Base-by-base conservation (phyloP, 1,140 invertebrate species). In the Drosophila mojavensis region DNA sequence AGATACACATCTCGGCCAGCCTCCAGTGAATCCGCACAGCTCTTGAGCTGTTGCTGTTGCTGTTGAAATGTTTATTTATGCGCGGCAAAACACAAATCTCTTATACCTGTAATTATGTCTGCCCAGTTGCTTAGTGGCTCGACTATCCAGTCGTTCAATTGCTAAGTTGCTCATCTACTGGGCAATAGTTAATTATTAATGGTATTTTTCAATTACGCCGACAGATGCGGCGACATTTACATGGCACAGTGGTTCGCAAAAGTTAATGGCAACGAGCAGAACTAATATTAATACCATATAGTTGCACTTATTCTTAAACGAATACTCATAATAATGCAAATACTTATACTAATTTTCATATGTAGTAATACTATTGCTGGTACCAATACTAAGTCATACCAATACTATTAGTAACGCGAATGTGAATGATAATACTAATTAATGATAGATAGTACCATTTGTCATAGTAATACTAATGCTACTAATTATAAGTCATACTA, bases 141-240 rank as follows among this genome's bases (percentile, higher is more conserved):
- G 43, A 13, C 56, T 69, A 59, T 39, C 17, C 30, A 61, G 39
- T 51, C 36, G 10, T 4, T 39, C 36, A 39, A 39, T 11, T 39
- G 48, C 48, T 59, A 15, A 41, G 54, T 51, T 58, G 30, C 24
- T 50, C 17, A 59, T 26, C 20, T 58, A 60, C 24, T 39, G 28
- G 48, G 58, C 70, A 84, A 80, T 75, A 72, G 72, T 81, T 73
- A 89, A 75, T 58, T 75, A 69, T 89, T 89, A 89, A 89, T 89
- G 68, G 62, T 59, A 76, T 81, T 89, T 84, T 89, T 89, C 80
- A 84, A 89, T 89, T 89, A 89, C 84, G 84, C 84, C 75, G 80
- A 73, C 39, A 66, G 66, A 24, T 2, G n/a, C 63, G 74, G 43
- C 75, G 84, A 89, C 84, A 89, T 89, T 89, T 89, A 74, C 76